These are phyloP conservation scores for Amphilophus citrinellus DNA, from an alignment of 2,113 vertebrate species.

Conservation along the genomic window DNA sequence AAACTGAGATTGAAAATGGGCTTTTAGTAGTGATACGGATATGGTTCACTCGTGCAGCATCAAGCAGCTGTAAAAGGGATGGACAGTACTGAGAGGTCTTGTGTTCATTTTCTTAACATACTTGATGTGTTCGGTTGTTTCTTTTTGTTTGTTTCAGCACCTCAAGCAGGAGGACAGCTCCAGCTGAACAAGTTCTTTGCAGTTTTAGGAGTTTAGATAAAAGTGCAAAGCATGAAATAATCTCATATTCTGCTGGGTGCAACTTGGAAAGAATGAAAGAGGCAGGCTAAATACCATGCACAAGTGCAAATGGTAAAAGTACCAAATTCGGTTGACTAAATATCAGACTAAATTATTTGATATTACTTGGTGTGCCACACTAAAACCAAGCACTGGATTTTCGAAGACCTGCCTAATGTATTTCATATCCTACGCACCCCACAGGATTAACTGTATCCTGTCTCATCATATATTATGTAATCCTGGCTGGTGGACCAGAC, in stretches of 20 bases:
- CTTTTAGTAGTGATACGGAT: constrained; percentile 2
- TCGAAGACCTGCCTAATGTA: neutral
- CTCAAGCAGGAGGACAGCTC: constrained; percentile 45
- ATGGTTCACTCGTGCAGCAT: neutral
- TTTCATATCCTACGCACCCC: neutral
- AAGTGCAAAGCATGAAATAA: neutral
- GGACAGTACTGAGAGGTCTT: neutral
- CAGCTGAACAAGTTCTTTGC: neutral
- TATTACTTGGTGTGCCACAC: neutral
- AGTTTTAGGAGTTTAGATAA: neutral
- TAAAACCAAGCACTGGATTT: neutral
- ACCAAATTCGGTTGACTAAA: neutral
- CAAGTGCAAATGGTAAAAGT: neutral
- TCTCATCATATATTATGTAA: neutral
- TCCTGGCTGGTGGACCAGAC: too few species aligned
- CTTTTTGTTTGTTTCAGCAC: constrained; percentile 46
- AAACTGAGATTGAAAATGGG: constrained; percentile 45
- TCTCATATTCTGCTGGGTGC: neutral
- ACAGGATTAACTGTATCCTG: neutral
- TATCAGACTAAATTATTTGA: neutral
- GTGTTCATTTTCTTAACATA: neutral
- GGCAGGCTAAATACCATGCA: neutral
- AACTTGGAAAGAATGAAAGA: too few species aligned
- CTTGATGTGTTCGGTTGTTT: neutral
- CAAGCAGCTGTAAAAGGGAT: constrained; percentile 3